These are phyloP conservation scores for Papilio helenus DNA, from an alignment of 1,140 invertebrate species.

Conservation along the genomic window DNA sequence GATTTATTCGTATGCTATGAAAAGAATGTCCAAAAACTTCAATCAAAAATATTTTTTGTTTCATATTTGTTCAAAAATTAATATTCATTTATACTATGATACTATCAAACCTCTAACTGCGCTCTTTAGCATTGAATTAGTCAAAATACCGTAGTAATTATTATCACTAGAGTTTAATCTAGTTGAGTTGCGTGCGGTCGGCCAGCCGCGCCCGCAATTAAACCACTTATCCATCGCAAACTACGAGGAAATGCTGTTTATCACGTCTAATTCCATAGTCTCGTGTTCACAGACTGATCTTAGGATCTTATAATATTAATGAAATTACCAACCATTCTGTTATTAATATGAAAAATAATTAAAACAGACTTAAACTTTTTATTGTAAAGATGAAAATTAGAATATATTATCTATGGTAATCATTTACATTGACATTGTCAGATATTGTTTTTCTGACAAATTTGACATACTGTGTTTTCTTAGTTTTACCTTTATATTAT, in stretches of 20 bases:
- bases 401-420: neutral
- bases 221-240: neutral
- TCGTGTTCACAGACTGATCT: neutral
- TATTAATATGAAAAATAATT: too few relatives aligned
- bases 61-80: neutral
- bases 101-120: neutral
- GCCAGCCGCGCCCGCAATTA: slow-evolving; percentile 9
- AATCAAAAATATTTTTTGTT: neutral
- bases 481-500: neutral
- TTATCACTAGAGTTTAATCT: neutral
- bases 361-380: too few relatives aligned
- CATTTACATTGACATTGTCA: neutral
- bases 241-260: neutral
- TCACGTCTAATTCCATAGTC: neutral
- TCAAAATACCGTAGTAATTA: slow-evolving; percentile 4
- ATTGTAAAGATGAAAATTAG: neutral
- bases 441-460: neutral
- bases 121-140: slow-evolving; percentile 5
- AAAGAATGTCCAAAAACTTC: neutral
- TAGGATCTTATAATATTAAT: neutral
- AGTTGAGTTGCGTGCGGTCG: neutral
- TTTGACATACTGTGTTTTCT: neutral
- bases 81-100: neutral
- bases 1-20: neutral
- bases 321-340: neutral